A percentile compares a stretch with the other conserved stretches of the same genome.
Conservation (phyloP, 1,140 invertebrate genomes). For the Vanessa tameamea region DNA sequence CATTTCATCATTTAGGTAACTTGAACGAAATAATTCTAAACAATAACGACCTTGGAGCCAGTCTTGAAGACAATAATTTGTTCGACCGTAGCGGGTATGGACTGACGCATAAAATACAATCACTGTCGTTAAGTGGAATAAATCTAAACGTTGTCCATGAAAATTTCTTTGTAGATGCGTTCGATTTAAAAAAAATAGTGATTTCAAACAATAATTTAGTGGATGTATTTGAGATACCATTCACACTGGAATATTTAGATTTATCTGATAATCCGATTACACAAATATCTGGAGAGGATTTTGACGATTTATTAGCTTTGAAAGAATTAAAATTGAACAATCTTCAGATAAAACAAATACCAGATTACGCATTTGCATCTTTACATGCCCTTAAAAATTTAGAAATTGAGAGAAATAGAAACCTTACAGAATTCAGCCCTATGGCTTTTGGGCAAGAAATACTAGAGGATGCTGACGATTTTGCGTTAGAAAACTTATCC, state of each 20-base stretch:
- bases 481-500: conserved; percentile 62
- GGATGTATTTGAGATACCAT: conserved; percentile 68
- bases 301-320: conserved; percentile 60
- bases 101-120: conserved; percentile 62
- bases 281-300: conserved; percentile 62
- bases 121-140: conserved; percentile 62
- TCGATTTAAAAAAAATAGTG: conserved; percentile 60
- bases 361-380: conserved; percentile 56
- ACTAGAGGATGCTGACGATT: conserved; percentile 65
- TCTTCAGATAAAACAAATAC: conserved; percentile 63
- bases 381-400: conserved; percentile 59
- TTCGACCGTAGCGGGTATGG: conserved; percentile 66
- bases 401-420: conserved; percentile 68
- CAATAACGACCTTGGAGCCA: conserved; percentile 65
- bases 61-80: conserved; percentile 53
- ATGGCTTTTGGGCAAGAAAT: conserved; percentile 67
- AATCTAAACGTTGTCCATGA: conserved; percentile 58
- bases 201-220: conserved; percentile 68
- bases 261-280: conserved; percentile 71
- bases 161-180: conserved; percentile 71
- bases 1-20: conserved; percentile 72
- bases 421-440: conserved; percentile 61
- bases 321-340: conserved; percentile 70
- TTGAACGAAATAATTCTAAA: conserved; percentile 76
- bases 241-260: conserved; percentile 72